These are phyloP conservation scores for Urechis unicinctus DNA, from an alignment of 2,888 invertebrate species.

Conservation along the genomic window DNA sequence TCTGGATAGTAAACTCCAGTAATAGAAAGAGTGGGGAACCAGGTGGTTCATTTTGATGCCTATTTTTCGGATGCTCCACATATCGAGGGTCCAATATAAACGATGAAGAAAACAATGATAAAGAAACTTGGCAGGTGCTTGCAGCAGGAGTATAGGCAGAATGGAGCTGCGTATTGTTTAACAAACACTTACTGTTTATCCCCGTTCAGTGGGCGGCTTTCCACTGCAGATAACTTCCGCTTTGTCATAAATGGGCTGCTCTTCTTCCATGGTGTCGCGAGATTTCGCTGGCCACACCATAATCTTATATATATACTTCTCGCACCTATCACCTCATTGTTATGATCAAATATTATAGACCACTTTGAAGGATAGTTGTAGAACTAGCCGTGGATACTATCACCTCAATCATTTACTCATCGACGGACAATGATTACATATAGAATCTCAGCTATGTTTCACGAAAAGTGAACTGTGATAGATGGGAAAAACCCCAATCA, in stretches of 20 bases:
- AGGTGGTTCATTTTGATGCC: slow-evolving; percentile 29
- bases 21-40: slow-evolving; percentile 28
- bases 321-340: no score
- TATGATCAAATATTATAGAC: no score
- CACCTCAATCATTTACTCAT: no score
- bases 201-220: slow-evolving; percentile 13
- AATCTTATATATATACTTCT: no score
- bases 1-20: slow-evolving; percentile 19
- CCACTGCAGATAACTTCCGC: slow-evolving; percentile 18
- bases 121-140: slow-evolving; percentile 18
- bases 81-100: slow-evolving; percentile 27
- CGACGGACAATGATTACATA: no score
- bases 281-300: slow-evolving; percentile 3
- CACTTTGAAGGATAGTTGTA: no score
- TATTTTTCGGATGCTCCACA: slow-evolving; percentile 27
- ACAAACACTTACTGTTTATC: slow-evolving; percentile 23
- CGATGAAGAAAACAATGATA: slow-evolving; percentile 23
- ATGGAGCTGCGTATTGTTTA: slow-evolving; percentile 23
- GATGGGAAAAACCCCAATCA: no score
- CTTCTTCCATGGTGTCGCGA: slow-evolving; percentile 1
- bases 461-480: no score
- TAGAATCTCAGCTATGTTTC: no score
- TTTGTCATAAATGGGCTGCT: neutral
- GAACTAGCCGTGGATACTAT: no score
- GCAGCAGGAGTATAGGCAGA: slow-evolving; percentile 22